Evolutionary conservation across 1,140 invertebrate genomes (phyloP), one percentile per base, ranked within the genome.

Genomic region (Fopius arisanus): DNA sequence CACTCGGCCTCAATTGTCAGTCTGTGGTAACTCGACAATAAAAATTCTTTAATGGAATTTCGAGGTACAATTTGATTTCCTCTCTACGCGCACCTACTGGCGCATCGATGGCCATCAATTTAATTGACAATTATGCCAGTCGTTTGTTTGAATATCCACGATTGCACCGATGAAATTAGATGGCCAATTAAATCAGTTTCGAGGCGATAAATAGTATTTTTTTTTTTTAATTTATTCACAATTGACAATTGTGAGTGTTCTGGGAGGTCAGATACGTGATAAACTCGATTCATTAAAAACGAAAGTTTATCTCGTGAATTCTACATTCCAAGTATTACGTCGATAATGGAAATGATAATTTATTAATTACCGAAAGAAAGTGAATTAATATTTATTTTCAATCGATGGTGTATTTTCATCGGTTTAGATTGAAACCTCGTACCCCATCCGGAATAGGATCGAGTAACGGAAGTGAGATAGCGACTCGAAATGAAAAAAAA

Each of bases 1-100:
- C 54, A 26, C 54, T 59, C 23, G 54, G 23, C 54, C 54, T 59
- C 54, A 59, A 59, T 59, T 59, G 54, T 59, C 43, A 14, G 54
- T 3, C 54, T 59, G 19, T 26, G 54, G 23, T 26, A 59, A 26
- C 54, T 59, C 9, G 33, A 48, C 43, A 48, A 48, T 48, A 28
- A 59, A 59, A 59, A 59, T 59, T 1, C 9, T 19, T 59, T 14
- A 59, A 59, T 59, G 43, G 43, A 48, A 59, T 59, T 12, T 59
- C 21, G 19, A 14, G 54, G 19, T 26, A 1, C 7, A 48, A 6
- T 26, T 59, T 12, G 54, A 59, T 19, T 59, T 59, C 5, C 0
- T 59, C 10, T 28, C 26, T 1, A 59, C 10, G 14, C 1, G 2
- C 14, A 59, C n/a, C 3, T 59, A 12, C 7, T 26, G 19, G 14